Evolutionary conservation across 2,888 invertebrate genomes (phyloP).

Genomic region (Dryadula phaetusa): DNA sequence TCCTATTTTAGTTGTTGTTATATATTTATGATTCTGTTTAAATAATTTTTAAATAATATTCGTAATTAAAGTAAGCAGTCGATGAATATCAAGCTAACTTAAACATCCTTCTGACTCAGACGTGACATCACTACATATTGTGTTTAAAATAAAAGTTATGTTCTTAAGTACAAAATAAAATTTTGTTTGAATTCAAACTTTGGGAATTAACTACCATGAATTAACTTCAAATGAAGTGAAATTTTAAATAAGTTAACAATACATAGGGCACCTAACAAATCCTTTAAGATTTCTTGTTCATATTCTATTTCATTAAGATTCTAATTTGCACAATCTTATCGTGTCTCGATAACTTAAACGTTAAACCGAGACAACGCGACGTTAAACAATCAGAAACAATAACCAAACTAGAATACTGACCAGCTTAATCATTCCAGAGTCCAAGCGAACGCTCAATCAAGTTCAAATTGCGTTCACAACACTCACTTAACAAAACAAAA

Average conservation of each 20-base stretch:
- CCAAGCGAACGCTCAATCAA: constrained; percentile 66
- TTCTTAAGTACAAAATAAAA: neutral
- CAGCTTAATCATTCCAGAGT: constrained; percentile 77
- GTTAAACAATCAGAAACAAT: constrained; percentile 8
- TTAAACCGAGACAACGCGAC: constrained; percentile 3
- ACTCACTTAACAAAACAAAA: constrained; percentile 80
- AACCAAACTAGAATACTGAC: constrained; percentile 59
- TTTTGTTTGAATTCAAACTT: neutral
- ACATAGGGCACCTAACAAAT: neutral
- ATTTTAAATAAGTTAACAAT: neutral
- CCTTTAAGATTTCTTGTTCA: neutral
- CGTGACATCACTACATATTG: constrained; percentile 34
- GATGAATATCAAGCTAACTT: neutral
- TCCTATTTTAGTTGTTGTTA: too few relatives aligned
- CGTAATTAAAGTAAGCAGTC: neutral
- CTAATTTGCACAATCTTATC: constrained; percentile 27
- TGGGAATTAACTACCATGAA: neutral
- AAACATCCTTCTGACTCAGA: constrained; percentile 37
- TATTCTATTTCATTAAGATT: constrained; percentile 12
- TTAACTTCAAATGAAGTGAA: neutral
- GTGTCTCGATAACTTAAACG: constrained; percentile 26
- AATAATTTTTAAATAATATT: neutral
- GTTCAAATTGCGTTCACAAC: constrained; percentile 75
- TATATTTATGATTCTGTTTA: neutral
- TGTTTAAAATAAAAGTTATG: neutral